Base-by-base conservation (phyloP, 2,113 vertebrate genomes). In the Equus quagga region DNA sequence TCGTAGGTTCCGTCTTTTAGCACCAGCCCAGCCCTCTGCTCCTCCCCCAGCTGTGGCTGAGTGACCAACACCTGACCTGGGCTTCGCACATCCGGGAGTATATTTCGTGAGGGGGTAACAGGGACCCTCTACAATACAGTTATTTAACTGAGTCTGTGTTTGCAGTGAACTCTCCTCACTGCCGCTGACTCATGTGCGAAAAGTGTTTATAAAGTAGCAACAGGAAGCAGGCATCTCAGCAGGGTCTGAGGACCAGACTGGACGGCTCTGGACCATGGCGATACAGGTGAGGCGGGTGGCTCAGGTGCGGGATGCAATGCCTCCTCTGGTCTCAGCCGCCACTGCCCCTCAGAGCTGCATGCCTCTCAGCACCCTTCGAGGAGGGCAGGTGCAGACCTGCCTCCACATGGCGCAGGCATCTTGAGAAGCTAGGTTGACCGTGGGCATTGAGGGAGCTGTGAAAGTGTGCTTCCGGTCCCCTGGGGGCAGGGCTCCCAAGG, bases 351-450 rank as follows among this genome's bases (percentile, higher is more conserved):
- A 18, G 11, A 21, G 24, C 31, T 7, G 1, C 2, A 2, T 8
- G 44, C 19, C 24, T 44, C 46, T n/a, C 33, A 1, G 17, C 3
- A 79, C 79, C 76, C 60, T 31, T 28, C 33, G 12, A 41, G 33
- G 33, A 49, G 67, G 36, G 23, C 23, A 19, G 36, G 54, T 2
- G 8, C 21, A 49, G 65, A 11, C 31, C 46, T 49, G 33, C 70
- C 33, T 54, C 33, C 28, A 4, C 8, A 19, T 1, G 9, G 4
- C 58, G 12, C 26, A 3, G 49, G 19, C 14, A 0, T 24, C 26
- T 85, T 56, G 26, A 4, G 11, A 54, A 73, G n/a, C 17, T 26
- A 85, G 13, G 24, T 7, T 0, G 36, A 31, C 58, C 80, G 31
- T 15, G 3, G 3, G 2, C 81, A 24, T 33, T 0, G 0, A 64